phyloP scores from a whole-genome alignment of 2,888 invertebrate species.

The Conistra vaccinii region DNA sequence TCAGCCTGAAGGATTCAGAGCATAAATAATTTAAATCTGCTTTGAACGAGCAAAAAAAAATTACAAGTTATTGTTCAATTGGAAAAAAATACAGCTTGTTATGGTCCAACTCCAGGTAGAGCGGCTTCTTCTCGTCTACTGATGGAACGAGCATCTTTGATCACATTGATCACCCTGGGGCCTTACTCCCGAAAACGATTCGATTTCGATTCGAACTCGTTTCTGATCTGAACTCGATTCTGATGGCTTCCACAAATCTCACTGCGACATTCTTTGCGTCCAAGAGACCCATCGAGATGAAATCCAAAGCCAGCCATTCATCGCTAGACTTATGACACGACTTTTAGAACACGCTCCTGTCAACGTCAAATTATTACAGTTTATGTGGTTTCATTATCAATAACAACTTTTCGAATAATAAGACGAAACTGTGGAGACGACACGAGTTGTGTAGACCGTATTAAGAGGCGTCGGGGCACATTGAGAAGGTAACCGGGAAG shows the following conservation, averaged over 20 bases:
- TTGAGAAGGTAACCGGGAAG: too few relatives aligned
- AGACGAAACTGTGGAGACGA: too few relatives aligned
- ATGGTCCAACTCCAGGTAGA: not conserved
- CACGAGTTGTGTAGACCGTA: too few relatives aligned
- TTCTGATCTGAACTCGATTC: too few relatives aligned
- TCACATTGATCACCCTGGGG: not conserved
- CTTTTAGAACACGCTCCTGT: too few relatives aligned
- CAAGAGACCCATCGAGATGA: not conserved
- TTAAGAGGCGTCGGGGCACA: too few relatives aligned
- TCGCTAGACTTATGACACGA: not conserved
- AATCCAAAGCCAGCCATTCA: not conserved
- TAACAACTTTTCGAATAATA: too few relatives aligned
- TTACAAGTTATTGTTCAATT: not conserved
- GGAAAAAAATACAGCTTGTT: not conserved
- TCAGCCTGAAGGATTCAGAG: not conserved
- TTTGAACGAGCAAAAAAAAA: not conserved
- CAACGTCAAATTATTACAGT: too few relatives aligned
- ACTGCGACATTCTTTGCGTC: not conserved
- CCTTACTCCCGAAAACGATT: too few relatives aligned
- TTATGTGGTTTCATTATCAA: too few relatives aligned
- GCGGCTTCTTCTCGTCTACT: not conserved
- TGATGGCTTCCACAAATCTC: not conserved
- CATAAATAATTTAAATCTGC: slow-evolving; percentile 23
- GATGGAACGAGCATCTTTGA: not conserved
- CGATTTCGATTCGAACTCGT: too few relatives aligned